Percentiles rank a stretch among this genome's conserved stretches.
phyloP scores from a whole-genome alignment of 1,140 invertebrate species.

The Drosophila ercepeae region DNA sequence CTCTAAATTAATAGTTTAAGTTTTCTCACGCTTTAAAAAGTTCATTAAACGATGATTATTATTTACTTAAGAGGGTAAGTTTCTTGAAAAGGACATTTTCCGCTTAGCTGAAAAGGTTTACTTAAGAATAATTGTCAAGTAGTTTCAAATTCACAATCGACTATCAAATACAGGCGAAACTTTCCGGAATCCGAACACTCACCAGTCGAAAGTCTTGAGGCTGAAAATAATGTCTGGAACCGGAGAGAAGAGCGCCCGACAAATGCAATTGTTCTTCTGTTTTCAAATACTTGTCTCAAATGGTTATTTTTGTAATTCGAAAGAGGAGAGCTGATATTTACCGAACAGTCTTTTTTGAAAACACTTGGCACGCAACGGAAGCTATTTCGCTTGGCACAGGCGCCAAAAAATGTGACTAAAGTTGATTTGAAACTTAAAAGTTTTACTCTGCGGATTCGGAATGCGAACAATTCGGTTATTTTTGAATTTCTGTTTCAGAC shows the following conservation, averaged over 20 bases:
- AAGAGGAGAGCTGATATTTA: background rate
- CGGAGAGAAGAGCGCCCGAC: background rate
- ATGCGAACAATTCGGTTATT: background rate
- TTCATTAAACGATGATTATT: too few relatives aligned
- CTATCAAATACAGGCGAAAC: background rate
- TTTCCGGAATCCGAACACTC: slow-evolving; percentile 1
- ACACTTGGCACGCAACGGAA: slow-evolving; percentile 2
- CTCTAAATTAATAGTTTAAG: too few relatives aligned
- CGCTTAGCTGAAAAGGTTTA: background rate
- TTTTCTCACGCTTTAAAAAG: too few relatives aligned
- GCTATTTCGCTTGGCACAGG: slow-evolving; percentile 1
- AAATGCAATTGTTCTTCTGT: background rate
- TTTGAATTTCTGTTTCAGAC: slow-evolving; percentile 6
- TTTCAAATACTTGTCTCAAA: background rate
- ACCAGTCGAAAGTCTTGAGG: slow-evolving; percentile 1
- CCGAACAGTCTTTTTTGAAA: background rate
- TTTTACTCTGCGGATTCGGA: background rate
- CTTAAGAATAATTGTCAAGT: background rate
- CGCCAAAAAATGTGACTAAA: background rate
- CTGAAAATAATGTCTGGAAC: background rate
- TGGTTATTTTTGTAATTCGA: background rate
- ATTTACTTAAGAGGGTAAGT: too few relatives aligned
- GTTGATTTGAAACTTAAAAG: background rate
- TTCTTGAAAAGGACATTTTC: too few relatives aligned
- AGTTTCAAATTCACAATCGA: background rate